Conservation (phyloP, 2,888 invertebrate genomes). For the Saturnia japonica region DNA sequence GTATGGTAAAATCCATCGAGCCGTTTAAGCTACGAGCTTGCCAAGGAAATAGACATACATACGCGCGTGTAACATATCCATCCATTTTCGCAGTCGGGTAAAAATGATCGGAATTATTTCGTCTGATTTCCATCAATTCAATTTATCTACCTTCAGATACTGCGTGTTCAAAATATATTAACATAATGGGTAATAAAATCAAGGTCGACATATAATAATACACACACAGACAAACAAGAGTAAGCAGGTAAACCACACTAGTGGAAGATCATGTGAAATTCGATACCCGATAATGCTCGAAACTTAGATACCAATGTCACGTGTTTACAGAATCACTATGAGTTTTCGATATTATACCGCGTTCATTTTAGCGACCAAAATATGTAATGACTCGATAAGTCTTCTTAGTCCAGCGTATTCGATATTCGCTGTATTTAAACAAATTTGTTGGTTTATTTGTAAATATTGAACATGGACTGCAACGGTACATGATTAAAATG, state of each 20-base stretch:
- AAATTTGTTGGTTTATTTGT: background rate
- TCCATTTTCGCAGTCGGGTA: no score
- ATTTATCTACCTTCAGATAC: background rate
- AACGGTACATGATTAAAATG: background rate
- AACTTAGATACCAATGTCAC: conserved; percentile 12
- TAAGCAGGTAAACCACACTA: background rate
- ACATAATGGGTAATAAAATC: conserved; percentile 28
- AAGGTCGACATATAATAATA: conserved; percentile 23
- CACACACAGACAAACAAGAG: conserved; percentile 5
- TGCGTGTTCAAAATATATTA: conserved; percentile 24
- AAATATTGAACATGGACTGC: background rate
- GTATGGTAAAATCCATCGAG: no score
- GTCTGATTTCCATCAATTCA: background rate
- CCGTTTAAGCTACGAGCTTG: no score
- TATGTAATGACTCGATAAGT: background rate
- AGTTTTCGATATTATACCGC: background rate
- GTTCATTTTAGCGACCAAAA: background rate
- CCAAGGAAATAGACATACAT: no score
- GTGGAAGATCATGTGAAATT: conserved; percentile 5
- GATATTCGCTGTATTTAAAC: background rate
- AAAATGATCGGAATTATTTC: background rate
- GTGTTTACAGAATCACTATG: background rate
- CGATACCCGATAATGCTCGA: conserved; percentile 8
- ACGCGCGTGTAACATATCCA: no score
- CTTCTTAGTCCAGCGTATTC: background rate